Conservation (phyloP, 2,888 invertebrate genomes). For the Napeogenes inachia region DNA sequence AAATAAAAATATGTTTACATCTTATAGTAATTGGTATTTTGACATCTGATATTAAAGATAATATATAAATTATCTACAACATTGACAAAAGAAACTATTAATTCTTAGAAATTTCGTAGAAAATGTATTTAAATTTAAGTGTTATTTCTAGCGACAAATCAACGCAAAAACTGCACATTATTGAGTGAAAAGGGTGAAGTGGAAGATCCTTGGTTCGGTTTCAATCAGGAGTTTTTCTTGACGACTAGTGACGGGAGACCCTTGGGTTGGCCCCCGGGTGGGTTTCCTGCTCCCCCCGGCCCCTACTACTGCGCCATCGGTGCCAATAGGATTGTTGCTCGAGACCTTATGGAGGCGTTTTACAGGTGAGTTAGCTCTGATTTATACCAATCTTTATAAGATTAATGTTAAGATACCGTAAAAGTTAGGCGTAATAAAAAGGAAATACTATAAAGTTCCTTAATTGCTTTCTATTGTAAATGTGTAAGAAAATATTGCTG, state of each 20-base stretch:
- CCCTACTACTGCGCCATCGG: conserved; percentile 93
- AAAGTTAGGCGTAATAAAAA: too few relatives aligned
- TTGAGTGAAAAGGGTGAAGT: conserved; percentile 76
- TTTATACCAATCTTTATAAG: too few relatives aligned
- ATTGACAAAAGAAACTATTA: too few relatives aligned
- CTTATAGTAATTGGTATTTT: too few relatives aligned
- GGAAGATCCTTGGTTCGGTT: conserved; percentile 84
- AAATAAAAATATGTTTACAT: too few relatives aligned
- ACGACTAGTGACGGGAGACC: conserved; percentile 76
- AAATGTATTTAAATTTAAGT: neutral
- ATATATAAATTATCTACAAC: too few relatives aligned
- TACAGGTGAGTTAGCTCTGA: conserved; percentile 48
- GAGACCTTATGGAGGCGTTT: conserved; percentile 90
- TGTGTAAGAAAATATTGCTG: too few relatives aligned
- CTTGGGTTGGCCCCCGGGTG: conserved; percentile 84
- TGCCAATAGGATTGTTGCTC: conserved; percentile 84
- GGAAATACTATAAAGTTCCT: too few relatives aligned
- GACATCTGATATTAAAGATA: too few relatives aligned
- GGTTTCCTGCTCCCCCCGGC: conserved; percentile 83
- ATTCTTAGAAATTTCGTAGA: neutral
- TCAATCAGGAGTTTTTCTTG: conserved; percentile 80
- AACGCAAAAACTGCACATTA: conserved; percentile 63
- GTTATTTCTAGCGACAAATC: conserved; percentile 50
- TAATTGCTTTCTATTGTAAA: too few relatives aligned
- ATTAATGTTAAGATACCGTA: too few relatives aligned